Percentiles rank a stretch among this genome's conserved stretches.
phyloP scores from a whole-genome alignment of 2,113 vertebrate species.

The Cyphomyrus plagiostoma region DNA sequence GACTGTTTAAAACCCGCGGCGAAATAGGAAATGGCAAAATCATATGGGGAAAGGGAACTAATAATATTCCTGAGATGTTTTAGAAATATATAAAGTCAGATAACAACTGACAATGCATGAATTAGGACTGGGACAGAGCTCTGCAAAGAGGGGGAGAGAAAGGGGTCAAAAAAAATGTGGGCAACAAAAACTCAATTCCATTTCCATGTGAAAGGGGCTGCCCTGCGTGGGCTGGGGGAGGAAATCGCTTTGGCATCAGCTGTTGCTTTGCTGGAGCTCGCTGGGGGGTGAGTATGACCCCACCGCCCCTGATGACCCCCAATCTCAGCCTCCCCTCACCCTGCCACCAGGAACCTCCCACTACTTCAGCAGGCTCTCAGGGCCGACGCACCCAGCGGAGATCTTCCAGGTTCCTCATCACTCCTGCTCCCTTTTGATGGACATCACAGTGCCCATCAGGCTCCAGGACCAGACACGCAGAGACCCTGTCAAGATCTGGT shows the following conservation, averaged over 20 bases:
- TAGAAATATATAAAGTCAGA: conserved; percentile 6
- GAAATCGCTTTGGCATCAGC: background rate
- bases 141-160: background rate
- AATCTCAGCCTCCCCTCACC: background rate
- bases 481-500: background rate
- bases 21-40: background rate
- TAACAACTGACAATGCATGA: background rate
- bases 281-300: background rate
- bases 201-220: conserved; percentile 12
- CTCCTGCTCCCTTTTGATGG: background rate
- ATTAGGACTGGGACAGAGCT: background rate
- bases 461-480: background rate
- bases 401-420: background rate
- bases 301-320: background rate
- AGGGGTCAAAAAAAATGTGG: background rate
- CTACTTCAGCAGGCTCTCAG: background rate
- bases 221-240: background rate
- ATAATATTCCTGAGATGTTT: background rate
- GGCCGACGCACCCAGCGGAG: background rate
- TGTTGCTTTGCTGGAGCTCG: background rate
- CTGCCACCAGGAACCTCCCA: background rate
- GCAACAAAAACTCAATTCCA: conserved; percentile 1
- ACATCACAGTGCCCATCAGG: background rate
- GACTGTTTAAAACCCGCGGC: background rate
- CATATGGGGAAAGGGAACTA: background rate